phyloP scores from a whole-genome alignment of 1,140 invertebrate species.

The Cephus cinctus region DNA sequence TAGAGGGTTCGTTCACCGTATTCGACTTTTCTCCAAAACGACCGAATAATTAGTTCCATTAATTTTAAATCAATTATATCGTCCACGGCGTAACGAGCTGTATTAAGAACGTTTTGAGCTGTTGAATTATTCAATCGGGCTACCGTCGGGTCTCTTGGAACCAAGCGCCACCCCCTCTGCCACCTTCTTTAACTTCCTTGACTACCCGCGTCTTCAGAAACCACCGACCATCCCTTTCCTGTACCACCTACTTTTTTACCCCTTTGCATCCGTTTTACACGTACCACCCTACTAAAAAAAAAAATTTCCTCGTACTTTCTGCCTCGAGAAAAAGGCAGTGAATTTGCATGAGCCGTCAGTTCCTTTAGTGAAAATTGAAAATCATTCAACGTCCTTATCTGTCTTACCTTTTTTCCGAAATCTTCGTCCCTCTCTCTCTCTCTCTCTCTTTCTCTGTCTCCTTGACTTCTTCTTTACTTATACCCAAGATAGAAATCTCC shows the following conservation, averaged over 20 bases:
- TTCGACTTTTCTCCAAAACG: constrained; percentile 6
- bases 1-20: too few relatives aligned
- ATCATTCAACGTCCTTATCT: background rate
- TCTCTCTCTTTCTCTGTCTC: background rate
- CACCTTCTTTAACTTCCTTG: too few relatives aligned
- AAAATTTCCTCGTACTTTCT: background rate
- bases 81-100: constrained; percentile 17
- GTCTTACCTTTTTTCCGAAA: background rate
- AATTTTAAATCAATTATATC: constrained; percentile 27
- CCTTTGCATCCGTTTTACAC: background rate
- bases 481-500: too few relatives aligned
- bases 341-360: background rate
- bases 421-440: background rate
- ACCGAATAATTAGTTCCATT: constrained; percentile 24
- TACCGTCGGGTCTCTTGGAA: too few relatives aligned
- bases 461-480: background rate
- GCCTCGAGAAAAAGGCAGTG: background rate
- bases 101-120: constrained; percentile 16
- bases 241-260: background rate
- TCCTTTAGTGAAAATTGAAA: background rate
- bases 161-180: too few relatives aligned
- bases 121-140: constrained; percentile 26
- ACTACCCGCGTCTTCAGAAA: too few relatives aligned
- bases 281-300: background rate
- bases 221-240: background rate